Evolutionary conservation across 2,797 vertebrate genomes (phyloP), one percentile per base, ranked within the genome.

Genomic region (Pelodytes ibericus): DNA sequence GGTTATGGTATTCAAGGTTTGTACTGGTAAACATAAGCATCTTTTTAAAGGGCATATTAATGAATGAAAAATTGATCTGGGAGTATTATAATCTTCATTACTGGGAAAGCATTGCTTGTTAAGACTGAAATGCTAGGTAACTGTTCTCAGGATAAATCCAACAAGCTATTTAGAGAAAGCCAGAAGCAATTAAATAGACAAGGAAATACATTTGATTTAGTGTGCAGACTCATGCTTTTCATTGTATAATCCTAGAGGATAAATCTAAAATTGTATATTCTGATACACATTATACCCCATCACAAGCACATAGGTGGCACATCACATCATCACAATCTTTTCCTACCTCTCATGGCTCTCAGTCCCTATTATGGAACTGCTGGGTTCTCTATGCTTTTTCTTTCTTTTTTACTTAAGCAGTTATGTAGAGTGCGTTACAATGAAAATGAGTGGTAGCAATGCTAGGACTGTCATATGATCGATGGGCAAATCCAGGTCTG

Each of bases 71-170:
- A 62, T 62, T 33, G 60, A 62, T 39, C 60, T 13, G 15, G 3
- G 4, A 60, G 58, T 7, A 60, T 60, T 60, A 62, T 39, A 24
- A 62, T 62, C 31, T 62, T 62, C 20, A 62, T 62, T 62, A 62
- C n/a, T 13, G 4, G 20, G 20, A 39, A 20, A 33, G 60, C 31
- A 36, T 62, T 62, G 11, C 15, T 3, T 58, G 26, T 30, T 30
- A 60, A 60, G 16, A n/a, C n/a, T 62, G 60, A 15, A 62, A 39
- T 10, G 10, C n/a, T 8, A 62, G 11, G 39, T 22, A 4, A 39
- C 10, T 24, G 30, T 33, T n/a, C 20, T 62, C 9, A 39, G 60
- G 60, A 8, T 39, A 62, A 62, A 62, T 24, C 31, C 30, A 62
- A 22, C 30, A 39, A 53, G 16, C 44, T n/a, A 47, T 29, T 60